A percentile compares a stretch with the other conserved stretches of the same genome.
Evolutionary conservation across 2,113 vertebrate genomes (phyloP).

Genomic region (Rhinogobius similis): DNA sequence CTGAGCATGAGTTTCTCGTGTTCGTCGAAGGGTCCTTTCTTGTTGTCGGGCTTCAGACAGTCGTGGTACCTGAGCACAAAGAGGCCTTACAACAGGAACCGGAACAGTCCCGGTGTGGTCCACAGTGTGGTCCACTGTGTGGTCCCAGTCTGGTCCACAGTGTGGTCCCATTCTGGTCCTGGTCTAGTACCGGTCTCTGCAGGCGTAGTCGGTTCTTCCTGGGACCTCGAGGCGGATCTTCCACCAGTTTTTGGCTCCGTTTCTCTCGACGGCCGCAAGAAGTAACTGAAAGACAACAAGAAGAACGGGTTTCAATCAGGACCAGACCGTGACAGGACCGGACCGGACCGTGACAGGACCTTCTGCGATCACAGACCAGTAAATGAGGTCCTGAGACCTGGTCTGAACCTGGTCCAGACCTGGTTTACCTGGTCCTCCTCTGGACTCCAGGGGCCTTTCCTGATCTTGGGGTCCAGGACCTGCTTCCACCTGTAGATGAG

Average conservation of each 20-base stretch:
- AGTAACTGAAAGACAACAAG: conserved; percentile 76
- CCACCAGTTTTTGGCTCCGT: conserved; percentile 85
- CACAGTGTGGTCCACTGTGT: no score
- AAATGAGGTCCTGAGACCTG: no score
- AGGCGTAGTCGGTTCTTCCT: conserved; percentile 85
- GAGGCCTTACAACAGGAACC: no score
- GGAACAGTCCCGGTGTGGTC: no score
- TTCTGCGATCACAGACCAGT: no score
- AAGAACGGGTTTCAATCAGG: no score
- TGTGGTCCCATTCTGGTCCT: no score
- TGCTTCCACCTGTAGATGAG: conserved; percentile 90
- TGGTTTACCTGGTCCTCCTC: conserved; percentile 84
- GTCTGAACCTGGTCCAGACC: background rate
- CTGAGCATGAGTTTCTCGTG: conserved; percentile 80
- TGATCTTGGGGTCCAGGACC: conserved; percentile 85
- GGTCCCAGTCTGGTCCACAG: no score
- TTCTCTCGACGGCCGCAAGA: conserved; percentile 81
- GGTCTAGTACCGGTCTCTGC: conserved; percentile 90
- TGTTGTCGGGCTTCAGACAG: conserved; percentile 77
- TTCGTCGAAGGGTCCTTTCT: conserved; percentile 83
- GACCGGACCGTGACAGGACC: background rate
- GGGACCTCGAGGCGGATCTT: conserved; percentile 88
- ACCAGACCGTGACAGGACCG: background rate
- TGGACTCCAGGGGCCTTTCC: conserved; percentile 84
- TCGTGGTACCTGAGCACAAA: conserved; percentile 82